A percentile compares a stretch with the other conserved stretches of the same genome.
These are phyloP conservation scores for Drosophila kikkawai DNA, from an alignment of 1,140 invertebrate species.

Conservation along the genomic window DNA sequence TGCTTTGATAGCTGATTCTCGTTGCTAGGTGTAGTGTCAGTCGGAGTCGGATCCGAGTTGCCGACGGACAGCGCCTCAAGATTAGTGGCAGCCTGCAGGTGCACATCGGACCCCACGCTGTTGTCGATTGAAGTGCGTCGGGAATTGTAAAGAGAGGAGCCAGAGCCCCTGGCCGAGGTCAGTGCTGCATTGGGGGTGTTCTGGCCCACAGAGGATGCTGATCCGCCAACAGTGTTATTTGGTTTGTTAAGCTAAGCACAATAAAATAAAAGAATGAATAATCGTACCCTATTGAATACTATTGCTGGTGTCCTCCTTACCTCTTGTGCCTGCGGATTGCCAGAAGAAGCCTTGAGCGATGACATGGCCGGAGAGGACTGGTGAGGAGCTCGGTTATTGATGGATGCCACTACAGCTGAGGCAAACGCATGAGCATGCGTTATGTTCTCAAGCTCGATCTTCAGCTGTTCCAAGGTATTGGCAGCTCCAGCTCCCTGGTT, in stretches of 20 bases:
- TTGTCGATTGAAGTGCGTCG: conserved; percentile 82
- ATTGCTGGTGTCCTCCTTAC: conserved; percentile 22
- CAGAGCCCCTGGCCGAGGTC: conserved; percentile 74
- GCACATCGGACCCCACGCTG: conserved; percentile 73
- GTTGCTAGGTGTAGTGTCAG: conserved; percentile 30
- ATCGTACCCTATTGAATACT: not conserved
- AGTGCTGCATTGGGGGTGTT: conserved; percentile 71
- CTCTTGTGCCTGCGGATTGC: conserved; percentile 57
- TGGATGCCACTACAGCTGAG: conserved; percentile 75
- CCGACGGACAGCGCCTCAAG: conserved; percentile 42
- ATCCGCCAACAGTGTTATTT: conserved; percentile 36
- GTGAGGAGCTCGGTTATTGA: conserved; percentile 56
- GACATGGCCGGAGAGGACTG: conserved; percentile 66
- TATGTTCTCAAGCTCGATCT: conserved; percentile 86
- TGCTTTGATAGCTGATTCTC: conserved; percentile 71
- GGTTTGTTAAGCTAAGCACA: conserved; percentile 52
- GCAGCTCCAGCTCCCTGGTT: conserved; percentile 81
- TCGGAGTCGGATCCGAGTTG: conserved; percentile 54
- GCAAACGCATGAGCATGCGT: conserved; percentile 85
- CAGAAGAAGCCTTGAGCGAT: conserved; percentile 56
- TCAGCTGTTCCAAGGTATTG: conserved; percentile 86
- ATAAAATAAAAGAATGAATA: not conserved
- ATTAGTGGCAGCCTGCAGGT: conserved; percentile 59
- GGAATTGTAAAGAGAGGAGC: conserved; percentile 82
- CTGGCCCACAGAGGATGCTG: conserved; percentile 59